Evolutionary conservation across 2,797 vertebrate species (phyloP), one percentile per base, ranked within the genome.

Genomic region (Dryobates pubescens): DNA sequence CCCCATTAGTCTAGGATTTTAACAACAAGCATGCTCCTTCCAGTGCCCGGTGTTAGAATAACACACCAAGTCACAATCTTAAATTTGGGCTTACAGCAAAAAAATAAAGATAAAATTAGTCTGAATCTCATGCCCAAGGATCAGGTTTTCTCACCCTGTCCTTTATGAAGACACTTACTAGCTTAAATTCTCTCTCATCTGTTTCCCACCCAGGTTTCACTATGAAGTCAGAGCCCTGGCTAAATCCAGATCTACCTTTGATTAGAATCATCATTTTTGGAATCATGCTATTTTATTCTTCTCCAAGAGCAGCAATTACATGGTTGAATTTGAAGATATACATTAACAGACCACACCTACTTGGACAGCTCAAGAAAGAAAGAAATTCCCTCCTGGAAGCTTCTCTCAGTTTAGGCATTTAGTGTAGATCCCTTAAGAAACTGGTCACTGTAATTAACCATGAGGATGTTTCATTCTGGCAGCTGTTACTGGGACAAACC

Each of bases 21-120:
- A 81, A 51, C 8, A 32, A 24, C 0, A 0, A 43, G 43, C 6
- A 1, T 29, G 4, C 14, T 81, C 17, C 43, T 92, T 73, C 27
- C 63, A 65, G 63, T 1, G 0, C 41, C 62, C 2, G 0, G 32
- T 45, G 14, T 6, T 63, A 53, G 54, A 69, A 10, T 12, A 12
- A 51, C 54, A 59, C 18, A 68, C 4, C 19, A 53, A 61, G 4
- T 45, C 41, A 54, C 8, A 64, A 6, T 1, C 8, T 30, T 75
- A 53, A 62, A 86, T 51, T 0, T 36, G 3, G 26, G 5, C 3
- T 71, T 61, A 3, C 4, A 67, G 17, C 0, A 15, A 34, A 64
- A 47, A 41, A 34, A n/a, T n/a, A n/a, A n/a, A 9, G 69, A 26
- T 26, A 4, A 6, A 10, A 47, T 47, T 47, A 68, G 4, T 27